A percentile compares a stretch with the other conserved stretches of the same genome.
Evolutionary conservation across 2,797 vertebrate species (phyloP).

Genomic region (Sebastes steindachneri): DNA sequence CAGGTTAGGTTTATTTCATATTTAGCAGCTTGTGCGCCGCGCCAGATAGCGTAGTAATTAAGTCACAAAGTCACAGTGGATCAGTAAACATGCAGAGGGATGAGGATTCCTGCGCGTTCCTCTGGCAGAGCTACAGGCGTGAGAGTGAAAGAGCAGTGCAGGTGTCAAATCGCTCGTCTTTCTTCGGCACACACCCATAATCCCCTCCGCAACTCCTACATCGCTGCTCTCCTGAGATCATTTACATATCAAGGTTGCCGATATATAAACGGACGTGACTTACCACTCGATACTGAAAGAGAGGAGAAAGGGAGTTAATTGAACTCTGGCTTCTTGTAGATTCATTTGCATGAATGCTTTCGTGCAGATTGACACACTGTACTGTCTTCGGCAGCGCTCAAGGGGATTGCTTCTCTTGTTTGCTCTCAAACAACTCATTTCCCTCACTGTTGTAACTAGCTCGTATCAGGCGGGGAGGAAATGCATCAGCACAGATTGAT

Average conservation of each 20-base stretch:
- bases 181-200: slow-evolving; percentile 31
- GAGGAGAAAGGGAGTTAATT: slow-evolving; percentile 42
- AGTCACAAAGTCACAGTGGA: slow-evolving; percentile 37
- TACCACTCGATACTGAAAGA: slow-evolving; percentile 14
- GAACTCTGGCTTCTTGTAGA: slow-evolving; percentile 36
- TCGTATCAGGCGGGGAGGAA: background rate
- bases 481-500: slow-evolving; percentile 36
- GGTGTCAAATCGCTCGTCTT: slow-evolving; percentile 40
- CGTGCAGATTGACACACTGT: slow-evolving; percentile 2
- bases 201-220: background rate
- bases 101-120: slow-evolving; percentile 10
- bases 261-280: slow-evolving; percentile 34
- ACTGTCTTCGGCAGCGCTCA: slow-evolving; percentile 1
- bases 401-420: slow-evolving; percentile 18
- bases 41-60: slow-evolving; percentile 39
- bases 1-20: slow-evolving; percentile 5
- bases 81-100: slow-evolving; percentile 29
- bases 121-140: slow-evolving; percentile 7
- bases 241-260: slow-evolving; percentile 54
- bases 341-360: slow-evolving; percentile 64
- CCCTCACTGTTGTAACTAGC: background rate
- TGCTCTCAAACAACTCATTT: slow-evolving; percentile 30
- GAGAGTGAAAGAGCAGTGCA: slow-evolving; percentile 32
- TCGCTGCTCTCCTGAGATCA: slow-evolving; percentile 10
- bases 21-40: background rate